Conservation (phyloP, 2,113 vertebrate species). For the Petrocephalus microphthalmus region DNA sequence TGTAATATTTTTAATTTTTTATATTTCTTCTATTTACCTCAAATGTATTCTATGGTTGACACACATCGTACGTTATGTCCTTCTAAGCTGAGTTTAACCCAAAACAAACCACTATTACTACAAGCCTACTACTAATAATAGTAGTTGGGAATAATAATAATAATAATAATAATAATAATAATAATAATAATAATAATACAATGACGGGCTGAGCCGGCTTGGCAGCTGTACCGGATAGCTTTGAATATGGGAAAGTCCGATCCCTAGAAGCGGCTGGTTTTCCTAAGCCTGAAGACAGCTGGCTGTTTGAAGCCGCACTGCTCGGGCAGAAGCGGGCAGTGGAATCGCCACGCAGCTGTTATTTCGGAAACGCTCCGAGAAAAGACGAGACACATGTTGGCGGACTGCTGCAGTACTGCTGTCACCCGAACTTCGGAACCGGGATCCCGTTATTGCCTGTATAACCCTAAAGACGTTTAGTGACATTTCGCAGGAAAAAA, state of each 20-base stretch:
- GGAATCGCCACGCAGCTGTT: conserved; percentile 13
- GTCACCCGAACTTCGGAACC: not conserved
- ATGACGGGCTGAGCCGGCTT: not conserved
- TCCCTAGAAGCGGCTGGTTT: conserved; percentile 18
- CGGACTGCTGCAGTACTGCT: not conserved
- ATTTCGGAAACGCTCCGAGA: not conserved
- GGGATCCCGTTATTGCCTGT: not conserved
- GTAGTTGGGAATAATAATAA: not conserved
- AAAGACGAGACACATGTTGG: not conserved
- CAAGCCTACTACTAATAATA: not conserved
- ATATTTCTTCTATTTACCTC: not conserved
- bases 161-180: not conserved
- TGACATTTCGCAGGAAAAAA: not conserved
- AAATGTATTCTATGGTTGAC: not conserved
- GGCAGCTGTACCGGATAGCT: not conserved
- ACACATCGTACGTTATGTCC: not conserved
- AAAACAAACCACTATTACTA: not conserved
- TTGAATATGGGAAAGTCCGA: not conserved
- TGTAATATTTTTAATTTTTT: not conserved
- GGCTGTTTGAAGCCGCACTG: not conserved
- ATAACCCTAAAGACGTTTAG: not conserved
- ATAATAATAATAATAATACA: not conserved
- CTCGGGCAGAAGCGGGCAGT: not conserved
- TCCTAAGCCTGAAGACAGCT: conserved; percentile 18
- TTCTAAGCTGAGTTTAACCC: not conserved